phyloP scores from a whole-genome alignment of 2,113 vertebrate genomes.

The Cranoglanis bouderius region DNA sequence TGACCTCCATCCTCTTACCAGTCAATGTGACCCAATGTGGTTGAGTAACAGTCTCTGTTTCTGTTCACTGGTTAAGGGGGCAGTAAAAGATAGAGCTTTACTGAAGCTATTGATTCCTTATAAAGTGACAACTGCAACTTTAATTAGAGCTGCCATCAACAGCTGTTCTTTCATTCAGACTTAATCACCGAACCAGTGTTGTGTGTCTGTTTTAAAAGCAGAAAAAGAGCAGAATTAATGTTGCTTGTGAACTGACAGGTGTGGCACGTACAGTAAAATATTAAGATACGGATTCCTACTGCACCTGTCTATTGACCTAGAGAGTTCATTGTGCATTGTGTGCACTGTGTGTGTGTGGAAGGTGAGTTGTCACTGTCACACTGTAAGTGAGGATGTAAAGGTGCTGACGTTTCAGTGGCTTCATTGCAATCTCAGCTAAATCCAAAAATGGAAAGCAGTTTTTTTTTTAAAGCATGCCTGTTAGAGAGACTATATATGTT shows the following conservation, averaged over 20 bases:
- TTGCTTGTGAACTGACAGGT: conserved; percentile 22
- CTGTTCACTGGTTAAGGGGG: conserved; percentile 20
- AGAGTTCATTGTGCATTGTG: background rate
- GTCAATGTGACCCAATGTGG: background rate
- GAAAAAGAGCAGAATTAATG: conserved; percentile 38
- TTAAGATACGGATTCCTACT: background rate
- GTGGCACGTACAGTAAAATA: background rate
- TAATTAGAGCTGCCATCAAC: conserved; percentile 57
- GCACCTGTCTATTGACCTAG: conserved; percentile 15
- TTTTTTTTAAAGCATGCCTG: background rate
- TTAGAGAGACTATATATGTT: conserved; percentile 26
- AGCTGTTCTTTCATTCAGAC: conserved; percentile 53
- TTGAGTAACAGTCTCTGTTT: conserved; percentile 20
- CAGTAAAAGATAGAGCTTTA: conserved; percentile 43
- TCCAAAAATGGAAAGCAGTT: conserved; percentile 44
- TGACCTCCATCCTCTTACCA: conserved; percentile 12
- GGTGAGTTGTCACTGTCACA: conserved; percentile 36
- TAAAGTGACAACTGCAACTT: conserved; percentile 47
- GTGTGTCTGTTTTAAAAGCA: conserved; percentile 29
- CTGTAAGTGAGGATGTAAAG: conserved; percentile 42
- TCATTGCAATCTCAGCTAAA: conserved; percentile 47
- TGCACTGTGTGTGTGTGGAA: conserved; percentile 1
- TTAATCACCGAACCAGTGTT: conserved; percentile 50
- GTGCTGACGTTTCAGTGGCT: conserved; percentile 42
- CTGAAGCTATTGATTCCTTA: conserved; percentile 50